Conservation (phyloP, 1,140 invertebrate species). For the Listronotus oregonensis region DNA sequence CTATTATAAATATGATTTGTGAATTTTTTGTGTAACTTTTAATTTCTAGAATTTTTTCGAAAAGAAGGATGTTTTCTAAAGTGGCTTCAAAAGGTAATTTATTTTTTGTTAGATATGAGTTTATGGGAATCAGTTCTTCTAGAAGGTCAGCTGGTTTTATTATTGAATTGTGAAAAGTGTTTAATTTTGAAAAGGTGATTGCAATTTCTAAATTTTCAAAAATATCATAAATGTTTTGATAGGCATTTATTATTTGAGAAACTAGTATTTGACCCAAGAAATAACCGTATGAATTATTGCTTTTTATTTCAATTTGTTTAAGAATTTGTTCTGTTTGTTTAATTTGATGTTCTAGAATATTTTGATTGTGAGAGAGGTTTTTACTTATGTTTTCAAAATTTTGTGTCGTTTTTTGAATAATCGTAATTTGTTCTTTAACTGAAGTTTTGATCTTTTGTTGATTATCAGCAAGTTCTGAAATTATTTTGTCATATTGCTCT, state of each 20-base stretch:
- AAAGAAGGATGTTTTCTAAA: no score
- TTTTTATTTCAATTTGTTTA: not conserved
- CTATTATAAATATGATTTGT: no score
- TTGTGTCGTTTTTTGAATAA: not conserved
- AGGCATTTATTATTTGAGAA: not conserved
- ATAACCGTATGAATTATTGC: not conserved
- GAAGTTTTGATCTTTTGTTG: conserved; percentile 20
- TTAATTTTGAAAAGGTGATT: conserved; percentile 23
- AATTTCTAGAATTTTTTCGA: no score
- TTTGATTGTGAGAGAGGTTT: not conserved
- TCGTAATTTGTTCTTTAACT: not conserved
- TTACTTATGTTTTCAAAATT: not conserved
- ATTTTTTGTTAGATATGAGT: no score
- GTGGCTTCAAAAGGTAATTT: no score
- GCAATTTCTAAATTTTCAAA: conserved; percentile 22
- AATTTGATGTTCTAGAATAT: no score
- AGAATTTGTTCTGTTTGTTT: no score
- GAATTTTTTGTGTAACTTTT: no score
- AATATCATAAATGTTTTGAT: conserved; percentile 15
- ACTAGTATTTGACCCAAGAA: not conserved
- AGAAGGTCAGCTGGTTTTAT: conserved; percentile 16
- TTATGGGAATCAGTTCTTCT: conserved; percentile 2
- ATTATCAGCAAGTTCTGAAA: conserved; percentile 5
- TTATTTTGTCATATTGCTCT: conserved; percentile 8
- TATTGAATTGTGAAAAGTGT: conserved; percentile 24